Conservation (phyloP, 1,140 invertebrate genomes). For the Pomacea maculata region DNA sequence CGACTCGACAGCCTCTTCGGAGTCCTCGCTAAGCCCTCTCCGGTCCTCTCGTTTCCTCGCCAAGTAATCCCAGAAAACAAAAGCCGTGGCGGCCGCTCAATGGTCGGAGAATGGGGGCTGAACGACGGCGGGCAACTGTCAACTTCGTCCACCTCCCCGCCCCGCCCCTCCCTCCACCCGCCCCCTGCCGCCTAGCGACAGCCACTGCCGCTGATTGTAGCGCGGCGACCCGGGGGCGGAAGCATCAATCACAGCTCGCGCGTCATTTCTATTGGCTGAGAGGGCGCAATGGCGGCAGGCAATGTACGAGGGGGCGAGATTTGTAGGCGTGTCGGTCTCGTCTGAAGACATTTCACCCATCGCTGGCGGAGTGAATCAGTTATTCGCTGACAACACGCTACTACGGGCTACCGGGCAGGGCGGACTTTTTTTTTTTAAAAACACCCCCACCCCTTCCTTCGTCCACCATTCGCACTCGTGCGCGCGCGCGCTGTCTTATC, state of each 20-base stretch:
- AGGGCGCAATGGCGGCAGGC: neutral
- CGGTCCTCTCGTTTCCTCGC: neutral
- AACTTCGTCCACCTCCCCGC: neutral
- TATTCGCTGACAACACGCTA: no score
- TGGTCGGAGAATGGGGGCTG: slow-evolving; percentile 9
- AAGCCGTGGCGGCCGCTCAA: neutral
- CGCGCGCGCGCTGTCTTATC: no score
- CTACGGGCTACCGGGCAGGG: no score
- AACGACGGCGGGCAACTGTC: slow-evolving; percentile 6
- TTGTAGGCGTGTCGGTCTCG: no score
- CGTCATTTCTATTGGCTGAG: slow-evolving; percentile 16
- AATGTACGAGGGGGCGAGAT: no score
- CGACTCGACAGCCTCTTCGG: no score
- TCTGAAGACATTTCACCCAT: no score
- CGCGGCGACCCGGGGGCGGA: neutral
- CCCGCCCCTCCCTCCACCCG: neutral
- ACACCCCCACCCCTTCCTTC: no score
- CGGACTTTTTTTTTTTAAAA: no score
- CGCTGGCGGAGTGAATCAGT: no score
- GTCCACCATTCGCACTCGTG: no score
- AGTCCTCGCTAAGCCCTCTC: neutral
- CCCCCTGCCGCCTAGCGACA: neutral
- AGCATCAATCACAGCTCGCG: slow-evolving; percentile 14
- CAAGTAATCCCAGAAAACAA: slow-evolving; percentile 20
- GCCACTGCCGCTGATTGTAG: slow-evolving; percentile 3